These are phyloP conservation scores for Chironomus tepperi DNA, from an alignment of 1,140 invertebrate genomes.

Conservation along the genomic window DNA sequence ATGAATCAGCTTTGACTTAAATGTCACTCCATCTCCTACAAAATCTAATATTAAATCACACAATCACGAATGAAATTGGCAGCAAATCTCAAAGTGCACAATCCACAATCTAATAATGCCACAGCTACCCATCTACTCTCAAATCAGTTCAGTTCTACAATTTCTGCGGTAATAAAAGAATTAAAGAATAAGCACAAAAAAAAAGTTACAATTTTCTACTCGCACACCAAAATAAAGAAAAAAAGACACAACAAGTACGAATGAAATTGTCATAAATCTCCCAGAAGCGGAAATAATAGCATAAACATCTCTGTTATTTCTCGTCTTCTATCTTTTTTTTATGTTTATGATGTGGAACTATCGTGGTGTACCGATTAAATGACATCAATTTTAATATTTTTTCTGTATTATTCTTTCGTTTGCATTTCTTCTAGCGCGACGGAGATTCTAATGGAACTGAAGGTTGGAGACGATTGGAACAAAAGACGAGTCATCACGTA, in stretches of 20 bases:
- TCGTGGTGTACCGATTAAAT: conserved; percentile 4
- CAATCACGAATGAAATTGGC: too few relatives aligned
- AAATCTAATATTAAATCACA: too few relatives aligned
- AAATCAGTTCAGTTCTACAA: too few relatives aligned
- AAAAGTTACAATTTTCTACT: not conserved
- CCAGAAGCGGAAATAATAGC: conserved; percentile 19
- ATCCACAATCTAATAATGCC: too few relatives aligned
- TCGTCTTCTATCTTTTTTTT: conserved; percentile 8
- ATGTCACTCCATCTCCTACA: too few relatives aligned
- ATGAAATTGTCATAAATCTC: conserved; percentile 11
- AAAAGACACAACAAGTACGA: too few relatives aligned
- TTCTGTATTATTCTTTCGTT: not conserved
- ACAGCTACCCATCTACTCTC: too few relatives aligned
- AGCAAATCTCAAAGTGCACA: too few relatives aligned
- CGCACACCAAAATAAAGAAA: too few relatives aligned
- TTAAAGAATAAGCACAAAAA: too few relatives aligned
- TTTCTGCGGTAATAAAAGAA: too few relatives aligned
- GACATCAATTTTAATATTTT: conserved; percentile 20
- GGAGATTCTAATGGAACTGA: not conserved
- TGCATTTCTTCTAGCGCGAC: not conserved
- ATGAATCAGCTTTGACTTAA: too few relatives aligned
- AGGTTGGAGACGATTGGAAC: not conserved
- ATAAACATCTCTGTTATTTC: not conserved
- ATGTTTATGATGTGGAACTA: conserved; percentile 21
- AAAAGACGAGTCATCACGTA: not conserved